phyloP scores from a whole-genome alignment of 2,113 vertebrate genomes.

The Paraplagusia blochii region DNA sequence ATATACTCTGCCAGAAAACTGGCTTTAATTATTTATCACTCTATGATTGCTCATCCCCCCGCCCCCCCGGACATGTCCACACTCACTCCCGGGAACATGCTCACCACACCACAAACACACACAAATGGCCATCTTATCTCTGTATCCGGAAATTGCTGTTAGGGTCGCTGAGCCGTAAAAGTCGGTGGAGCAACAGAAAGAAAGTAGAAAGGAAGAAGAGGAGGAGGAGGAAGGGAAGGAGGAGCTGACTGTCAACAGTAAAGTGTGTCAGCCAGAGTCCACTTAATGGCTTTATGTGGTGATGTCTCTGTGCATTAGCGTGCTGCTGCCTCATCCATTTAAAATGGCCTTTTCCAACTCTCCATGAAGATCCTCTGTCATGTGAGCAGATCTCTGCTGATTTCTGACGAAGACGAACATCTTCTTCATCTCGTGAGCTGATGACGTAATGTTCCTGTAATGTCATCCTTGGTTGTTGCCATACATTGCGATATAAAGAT shows the following conservation, averaged over 20 bases:
- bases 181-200: conserved; percentile 21
- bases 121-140: conserved; percentile 16
- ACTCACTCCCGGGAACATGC: background rate
- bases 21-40: conserved; percentile 50
- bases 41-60: conserved; percentile 14
- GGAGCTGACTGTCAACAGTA: conserved; percentile 27
- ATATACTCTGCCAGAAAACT: conserved; percentile 30
- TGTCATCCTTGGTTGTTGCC: too few relatives aligned
- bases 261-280: conserved; percentile 16
- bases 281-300: conserved; percentile 31
- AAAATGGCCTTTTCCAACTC: background rate
- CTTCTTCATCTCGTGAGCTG: too few relatives aligned
- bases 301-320: conserved; percentile 20
- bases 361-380: background rate
- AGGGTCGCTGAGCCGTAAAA: conserved; percentile 21
- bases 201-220: background rate
- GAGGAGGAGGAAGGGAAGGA: conserved; percentile 16
- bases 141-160: conserved; percentile 50
- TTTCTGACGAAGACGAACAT: too few relatives aligned
- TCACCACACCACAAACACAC: background rate
- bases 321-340: conserved; percentile 10
- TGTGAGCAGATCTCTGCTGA: background rate
- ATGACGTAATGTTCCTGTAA: too few relatives aligned
- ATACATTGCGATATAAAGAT: too few relatives aligned
- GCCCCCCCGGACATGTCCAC: background rate